Evolutionary conservation across 35 echinoderm and acorn worm species (phyloP).

Genomic region (Patiria miniata): DNA sequence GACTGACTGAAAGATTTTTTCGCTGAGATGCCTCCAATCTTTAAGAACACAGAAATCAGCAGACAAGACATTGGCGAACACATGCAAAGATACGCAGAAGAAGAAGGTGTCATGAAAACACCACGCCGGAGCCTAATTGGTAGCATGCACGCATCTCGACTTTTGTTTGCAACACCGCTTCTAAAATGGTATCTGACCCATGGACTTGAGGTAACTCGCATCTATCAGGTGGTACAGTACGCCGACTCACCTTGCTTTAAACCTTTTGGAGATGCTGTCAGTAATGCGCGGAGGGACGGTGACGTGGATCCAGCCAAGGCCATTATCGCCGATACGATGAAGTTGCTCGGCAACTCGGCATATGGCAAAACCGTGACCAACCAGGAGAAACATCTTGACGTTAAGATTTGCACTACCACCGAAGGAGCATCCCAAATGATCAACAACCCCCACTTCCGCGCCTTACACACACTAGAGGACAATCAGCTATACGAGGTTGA

Average conservation of each 20-base stretch:
- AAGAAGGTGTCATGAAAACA: conserved; percentile 1
- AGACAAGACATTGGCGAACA: conserved; percentile 40
- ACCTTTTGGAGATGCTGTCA: conserved; percentile 48
- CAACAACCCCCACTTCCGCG: background rate
- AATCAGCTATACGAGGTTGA: conserved; percentile 22
- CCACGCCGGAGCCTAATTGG: conserved; percentile 40
- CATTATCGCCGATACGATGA: conserved; percentile 52
- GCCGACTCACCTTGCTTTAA: conserved; percentile 25
- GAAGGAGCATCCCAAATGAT: background rate
- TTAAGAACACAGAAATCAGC: conserved; percentile 45
- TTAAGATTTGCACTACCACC: background rate
- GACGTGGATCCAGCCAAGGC: conserved; percentile 26
- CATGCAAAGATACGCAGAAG: conserved; percentile 29
- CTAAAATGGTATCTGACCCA: conserved; percentile 51
- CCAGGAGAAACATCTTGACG: conserved; percentile 28
- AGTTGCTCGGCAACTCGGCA: conserved; percentile 45
- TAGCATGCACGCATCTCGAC: conserved; percentile 29
- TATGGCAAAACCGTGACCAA: conserved; percentile 59
- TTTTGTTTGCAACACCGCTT: conserved; percentile 39
- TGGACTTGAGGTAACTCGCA: conserved; percentile 20
- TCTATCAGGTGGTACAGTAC: conserved; percentile 23
- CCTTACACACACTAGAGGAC: background rate
- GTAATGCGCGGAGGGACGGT: conserved; percentile 3
- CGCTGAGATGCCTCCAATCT: conserved; percentile 53
- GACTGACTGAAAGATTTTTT: conserved; percentile 4